Percentiles rank a stretch among this genome's conserved stretches.
Conservation (phyloP, 2,797 vertebrate species). For the Lithobates sylvaticus region DNA sequence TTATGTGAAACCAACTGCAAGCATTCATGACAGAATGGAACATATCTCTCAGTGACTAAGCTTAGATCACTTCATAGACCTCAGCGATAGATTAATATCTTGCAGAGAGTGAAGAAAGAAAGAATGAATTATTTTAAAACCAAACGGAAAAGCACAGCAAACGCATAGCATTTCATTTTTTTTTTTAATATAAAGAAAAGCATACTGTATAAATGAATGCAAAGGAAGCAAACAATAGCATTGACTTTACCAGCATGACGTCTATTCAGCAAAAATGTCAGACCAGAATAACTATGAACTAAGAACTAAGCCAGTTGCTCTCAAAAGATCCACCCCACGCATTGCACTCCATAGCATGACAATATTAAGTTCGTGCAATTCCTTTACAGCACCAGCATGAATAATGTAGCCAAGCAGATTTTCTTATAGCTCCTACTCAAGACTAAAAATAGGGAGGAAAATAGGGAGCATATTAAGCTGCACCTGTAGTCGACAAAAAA, state of each 20-base stretch:
- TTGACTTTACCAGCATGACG: conserved; percentile 21
- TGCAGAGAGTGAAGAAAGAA: neutral
- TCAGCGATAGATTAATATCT: neutral
- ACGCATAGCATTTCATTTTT: neutral
- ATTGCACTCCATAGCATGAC: neutral
- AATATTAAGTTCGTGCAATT: neutral
- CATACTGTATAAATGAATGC: neutral
- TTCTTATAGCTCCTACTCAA: neutral
- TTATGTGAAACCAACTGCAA: too few species aligned
- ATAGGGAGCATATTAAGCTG: too few species aligned
- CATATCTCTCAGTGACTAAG: too few species aligned
- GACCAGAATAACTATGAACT: neutral
- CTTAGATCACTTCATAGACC: neutral
- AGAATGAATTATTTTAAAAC: neutral
- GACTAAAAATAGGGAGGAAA: neutral
- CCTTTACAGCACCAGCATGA: neutral
- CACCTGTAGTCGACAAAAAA: too few species aligned
- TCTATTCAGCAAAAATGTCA: conserved; percentile 44
- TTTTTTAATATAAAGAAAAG: neutral
- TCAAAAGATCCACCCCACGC: neutral
- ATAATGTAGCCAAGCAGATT: neutral
- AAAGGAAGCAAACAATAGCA: neutral
- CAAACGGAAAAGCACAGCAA: neutral
- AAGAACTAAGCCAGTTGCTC: neutral
- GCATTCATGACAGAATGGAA: too few species aligned